Evolutionary conservation across 2,888 invertebrate species (phyloP).

Genomic region (Dorcus hopei): DNA sequence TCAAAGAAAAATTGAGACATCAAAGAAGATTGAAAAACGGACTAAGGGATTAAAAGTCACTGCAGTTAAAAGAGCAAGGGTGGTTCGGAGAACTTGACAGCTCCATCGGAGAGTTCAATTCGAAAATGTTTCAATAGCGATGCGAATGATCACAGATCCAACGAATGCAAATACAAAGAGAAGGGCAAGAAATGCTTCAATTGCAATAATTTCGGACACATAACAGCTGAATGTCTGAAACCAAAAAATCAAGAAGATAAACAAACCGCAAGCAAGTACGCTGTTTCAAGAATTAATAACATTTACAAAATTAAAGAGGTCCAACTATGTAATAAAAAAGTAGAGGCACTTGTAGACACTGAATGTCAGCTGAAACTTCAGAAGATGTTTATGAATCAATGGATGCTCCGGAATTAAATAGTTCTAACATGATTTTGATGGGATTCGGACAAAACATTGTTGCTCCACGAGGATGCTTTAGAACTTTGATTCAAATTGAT

Average conservation of each 20-base stretch:
- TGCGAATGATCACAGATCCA: not conserved
- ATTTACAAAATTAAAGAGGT: too few relatives aligned
- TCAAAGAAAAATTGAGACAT: not conserved
- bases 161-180: not conserved
- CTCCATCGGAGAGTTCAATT: not conserved
- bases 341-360: too few relatives aligned
- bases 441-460: not conserved
- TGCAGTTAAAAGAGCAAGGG: not conserved
- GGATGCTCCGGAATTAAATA: too few relatives aligned
- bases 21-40: not conserved
- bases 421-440: too few relatives aligned
- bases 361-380: too few relatives aligned
- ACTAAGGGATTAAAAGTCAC: not conserved
- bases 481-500: too few relatives aligned
- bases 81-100: not conserved
- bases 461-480: too few relatives aligned
- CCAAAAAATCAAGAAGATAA: too few relatives aligned
- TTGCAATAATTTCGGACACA: not conserved
- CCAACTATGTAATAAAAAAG: too few relatives aligned
- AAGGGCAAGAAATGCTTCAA: conserved; percentile 1
- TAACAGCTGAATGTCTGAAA: not conserved
- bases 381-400: too few relatives aligned
- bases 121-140: not conserved
- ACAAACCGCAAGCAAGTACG: too few relatives aligned
- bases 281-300: too few relatives aligned